Percentiles rank a stretch among this genome's conserved stretches.
These are phyloP conservation scores for Calosoma granatense DNA, from an alignment of 1,140 invertebrate genomes.

Conservation along the genomic window DNA sequence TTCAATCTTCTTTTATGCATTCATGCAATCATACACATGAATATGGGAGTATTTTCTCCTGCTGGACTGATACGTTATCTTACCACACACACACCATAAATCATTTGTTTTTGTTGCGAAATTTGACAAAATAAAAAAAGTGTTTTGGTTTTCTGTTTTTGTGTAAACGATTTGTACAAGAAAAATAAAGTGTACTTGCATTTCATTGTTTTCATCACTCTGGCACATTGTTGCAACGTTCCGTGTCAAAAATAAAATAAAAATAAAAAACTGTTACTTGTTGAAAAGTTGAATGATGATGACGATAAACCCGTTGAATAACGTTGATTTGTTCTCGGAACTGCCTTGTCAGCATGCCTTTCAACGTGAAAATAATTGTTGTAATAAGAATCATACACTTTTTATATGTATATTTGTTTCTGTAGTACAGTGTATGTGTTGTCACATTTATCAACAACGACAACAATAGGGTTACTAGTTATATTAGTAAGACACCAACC, in stretches of 20 bases:
- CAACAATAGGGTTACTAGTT: too few relatives aligned
- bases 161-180: too few relatives aligned
- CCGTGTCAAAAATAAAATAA: conserved; percentile 7
- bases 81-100: too few relatives aligned
- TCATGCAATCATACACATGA: too few relatives aligned
- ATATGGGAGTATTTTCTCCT: too few relatives aligned
- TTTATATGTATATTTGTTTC: conserved; percentile 2
- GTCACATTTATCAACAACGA: neutral
- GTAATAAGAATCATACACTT: neutral
- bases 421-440: neutral
- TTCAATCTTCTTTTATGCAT: neutral
- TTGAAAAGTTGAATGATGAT: too few relatives aligned
- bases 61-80: too few relatives aligned
- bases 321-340: neutral
- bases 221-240: neutral
- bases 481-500: too few relatives aligned
- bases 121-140: too few relatives aligned
- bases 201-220: neutral
- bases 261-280: neutral
- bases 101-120: too few relatives aligned
- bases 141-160: too few relatives aligned
- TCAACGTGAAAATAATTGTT: neutral
- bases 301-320: neutral
- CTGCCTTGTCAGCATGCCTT: conserved; percentile 1
- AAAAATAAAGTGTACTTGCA: conserved; percentile 7